Evolutionary conservation across 2,797 vertebrate species (phyloP).

Genomic region (Pelochelys cantorii): DNA sequence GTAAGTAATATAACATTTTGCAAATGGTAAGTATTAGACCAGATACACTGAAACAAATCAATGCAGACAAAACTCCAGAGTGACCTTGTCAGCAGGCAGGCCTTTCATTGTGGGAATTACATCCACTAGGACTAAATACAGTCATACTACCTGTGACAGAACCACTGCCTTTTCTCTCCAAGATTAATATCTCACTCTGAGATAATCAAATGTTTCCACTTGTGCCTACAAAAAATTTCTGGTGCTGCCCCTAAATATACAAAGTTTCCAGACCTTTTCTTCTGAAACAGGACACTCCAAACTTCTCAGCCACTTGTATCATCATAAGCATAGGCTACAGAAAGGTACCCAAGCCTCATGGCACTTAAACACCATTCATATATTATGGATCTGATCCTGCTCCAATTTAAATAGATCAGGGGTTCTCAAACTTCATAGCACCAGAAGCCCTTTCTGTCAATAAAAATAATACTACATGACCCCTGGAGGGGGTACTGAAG

Average conservation of each 20-base stretch:
- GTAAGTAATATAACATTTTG: not conserved
- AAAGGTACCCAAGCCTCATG: not conserved
- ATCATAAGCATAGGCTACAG: not conserved
- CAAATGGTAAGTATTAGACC: not conserved
- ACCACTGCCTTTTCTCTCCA: not conserved
- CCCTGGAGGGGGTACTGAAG: too few species aligned
- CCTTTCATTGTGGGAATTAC: slow-evolving; percentile 24
- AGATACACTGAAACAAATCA: slow-evolving; percentile 35
- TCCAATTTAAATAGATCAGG: not conserved
- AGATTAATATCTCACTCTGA: not conserved
- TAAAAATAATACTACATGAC: too few species aligned
- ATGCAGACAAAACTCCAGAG: not conserved
- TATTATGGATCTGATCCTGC: not conserved
- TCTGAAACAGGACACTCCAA: not conserved
- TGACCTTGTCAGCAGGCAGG: not conserved
- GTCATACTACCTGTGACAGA: not conserved
- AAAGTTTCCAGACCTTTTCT: not conserved
- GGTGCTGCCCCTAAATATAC: rapidly evolving
- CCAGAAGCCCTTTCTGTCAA: too few species aligned
- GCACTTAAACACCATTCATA: not conserved
- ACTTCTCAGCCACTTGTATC: not conserved
- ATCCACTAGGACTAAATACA: not conserved
- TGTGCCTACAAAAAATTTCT: rapidly evolving
- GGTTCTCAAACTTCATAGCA: too few species aligned
- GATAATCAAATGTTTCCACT: not conserved